These are phyloP conservation scores for Eulemur albifrons DNA, from an alignment of 2,797 vertebrate species.

Conservation along the genomic window DNA sequence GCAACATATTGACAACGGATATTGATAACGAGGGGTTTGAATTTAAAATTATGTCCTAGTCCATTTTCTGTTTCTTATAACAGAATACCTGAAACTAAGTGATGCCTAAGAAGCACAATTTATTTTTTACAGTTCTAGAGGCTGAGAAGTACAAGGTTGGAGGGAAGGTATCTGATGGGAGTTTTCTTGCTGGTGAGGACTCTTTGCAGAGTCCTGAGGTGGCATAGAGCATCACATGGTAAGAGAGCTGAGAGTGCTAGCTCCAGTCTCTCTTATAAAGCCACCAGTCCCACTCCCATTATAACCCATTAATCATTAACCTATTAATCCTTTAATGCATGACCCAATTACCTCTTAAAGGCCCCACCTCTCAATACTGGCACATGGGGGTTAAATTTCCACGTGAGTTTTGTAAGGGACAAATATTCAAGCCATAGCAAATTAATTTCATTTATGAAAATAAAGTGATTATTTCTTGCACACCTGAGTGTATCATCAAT, in stretches of 20 bases:
- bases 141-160: neutral
- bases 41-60: neutral
- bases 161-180: neutral
- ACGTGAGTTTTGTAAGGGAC: neutral
- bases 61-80: neutral
- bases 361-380: neutral
- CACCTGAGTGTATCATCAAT: neutral
- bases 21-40: neutral
- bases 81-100: neutral
- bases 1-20: neutral
- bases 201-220: neutral
- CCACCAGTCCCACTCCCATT: neutral
- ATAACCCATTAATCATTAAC: neutral
- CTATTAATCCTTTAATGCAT: neutral
- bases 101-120: too few species aligned
- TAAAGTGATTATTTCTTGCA: neutral
- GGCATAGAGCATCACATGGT: neutral
- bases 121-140: neutral
- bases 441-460: neutral
- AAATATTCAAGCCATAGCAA: neutral
- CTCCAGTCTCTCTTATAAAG: neutral
- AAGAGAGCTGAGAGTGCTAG: neutral
- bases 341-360: neutral
- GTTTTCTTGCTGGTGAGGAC: neutral
- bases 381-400: neutral